phyloP scores from a whole-genome alignment of 2,888 invertebrate genomes.

The Tachystola acroxantha region DNA sequence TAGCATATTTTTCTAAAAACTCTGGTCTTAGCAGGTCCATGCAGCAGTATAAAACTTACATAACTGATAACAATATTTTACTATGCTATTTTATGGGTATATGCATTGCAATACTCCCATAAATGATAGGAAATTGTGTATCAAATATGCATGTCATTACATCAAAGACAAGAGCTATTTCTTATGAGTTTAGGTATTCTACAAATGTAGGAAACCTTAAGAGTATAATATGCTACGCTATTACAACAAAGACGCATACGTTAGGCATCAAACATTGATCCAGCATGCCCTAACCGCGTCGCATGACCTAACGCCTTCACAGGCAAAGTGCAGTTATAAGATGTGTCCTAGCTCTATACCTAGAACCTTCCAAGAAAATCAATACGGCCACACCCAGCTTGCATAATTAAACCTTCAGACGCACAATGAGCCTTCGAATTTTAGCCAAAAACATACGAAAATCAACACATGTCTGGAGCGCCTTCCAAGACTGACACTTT shows the following conservation, averaged over 20 bases:
- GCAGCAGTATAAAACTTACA: conserved; percentile 49
- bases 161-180: conserved; percentile 9
- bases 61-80: conserved; percentile 67
- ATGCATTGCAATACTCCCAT: conserved; percentile 28
- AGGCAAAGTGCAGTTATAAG: conserved; percentile 63
- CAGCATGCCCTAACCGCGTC: conserved; percentile 45
- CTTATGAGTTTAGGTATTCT: neutral
- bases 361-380: conserved; percentile 77
- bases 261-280: conserved; percentile 27
- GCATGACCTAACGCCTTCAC: conserved; percentile 41
- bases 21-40: conserved; percentile 34
- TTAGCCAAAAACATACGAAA: conserved; percentile 45
- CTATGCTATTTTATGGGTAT: conserved; percentile 58
- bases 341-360: conserved; percentile 66
- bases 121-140: too few relatives aligned
- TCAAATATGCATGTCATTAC: conserved; percentile 13
- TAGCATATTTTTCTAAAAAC: conserved; percentile 18
- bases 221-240: neutral
- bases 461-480: conserved; percentile 65
- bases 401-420: conserved; percentile 63
- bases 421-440: conserved; percentile 34
- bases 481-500: conserved; percentile 62
- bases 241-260: conserved; percentile 6
- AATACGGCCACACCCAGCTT: conserved; percentile 77
- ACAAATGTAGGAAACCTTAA: neutral